Conservation (phyloP, 92 coral and sea anemone genomes). For the Bergia sp. region DNA sequence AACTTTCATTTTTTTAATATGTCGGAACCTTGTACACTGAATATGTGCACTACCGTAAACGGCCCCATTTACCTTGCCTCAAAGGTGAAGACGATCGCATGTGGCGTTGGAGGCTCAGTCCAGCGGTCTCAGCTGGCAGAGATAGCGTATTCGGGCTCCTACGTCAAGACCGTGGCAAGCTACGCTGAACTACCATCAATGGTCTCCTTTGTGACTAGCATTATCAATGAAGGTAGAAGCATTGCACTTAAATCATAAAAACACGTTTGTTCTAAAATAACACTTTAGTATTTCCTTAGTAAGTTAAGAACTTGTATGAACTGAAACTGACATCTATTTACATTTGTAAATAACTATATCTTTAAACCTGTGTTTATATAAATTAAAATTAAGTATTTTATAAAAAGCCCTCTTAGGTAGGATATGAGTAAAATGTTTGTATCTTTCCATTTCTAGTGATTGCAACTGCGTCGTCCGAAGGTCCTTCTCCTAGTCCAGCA, state of each 20-base stretch:
- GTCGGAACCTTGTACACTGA: not conserved
- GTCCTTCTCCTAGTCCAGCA: not conserved
- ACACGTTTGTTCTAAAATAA: not conserved
- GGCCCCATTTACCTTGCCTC: not conserved
- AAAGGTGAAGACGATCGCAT: constrained; percentile 36
- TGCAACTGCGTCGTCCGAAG: not conserved
- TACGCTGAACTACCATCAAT: constrained; percentile 14
- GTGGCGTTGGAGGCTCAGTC: constrained; percentile 28
- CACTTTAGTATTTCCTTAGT: too few species aligned
- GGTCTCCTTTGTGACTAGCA: constrained; percentile 36
- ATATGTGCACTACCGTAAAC: too few species aligned
- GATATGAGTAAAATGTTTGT: not conserved
- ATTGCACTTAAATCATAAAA: not conserved
- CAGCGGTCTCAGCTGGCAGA: constrained; percentile 20
- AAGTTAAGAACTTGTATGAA: too few species aligned
- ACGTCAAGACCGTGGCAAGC: constrained; percentile 21
- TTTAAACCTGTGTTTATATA: not conserved
- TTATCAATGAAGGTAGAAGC: constrained; percentile 19
- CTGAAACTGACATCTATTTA: too few species aligned
- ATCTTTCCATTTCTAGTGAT: not conserved
- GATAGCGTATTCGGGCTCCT: constrained; percentile 25
- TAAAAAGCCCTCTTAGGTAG: not conserved
- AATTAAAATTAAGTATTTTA: not conserved
- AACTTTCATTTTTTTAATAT: not conserved
- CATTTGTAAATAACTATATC: not conserved